Percentiles rank a stretch among this genome's conserved stretches.
Conservation (phyloP, 1,140 invertebrate genomes). For the Drosophila auraria region DNA sequence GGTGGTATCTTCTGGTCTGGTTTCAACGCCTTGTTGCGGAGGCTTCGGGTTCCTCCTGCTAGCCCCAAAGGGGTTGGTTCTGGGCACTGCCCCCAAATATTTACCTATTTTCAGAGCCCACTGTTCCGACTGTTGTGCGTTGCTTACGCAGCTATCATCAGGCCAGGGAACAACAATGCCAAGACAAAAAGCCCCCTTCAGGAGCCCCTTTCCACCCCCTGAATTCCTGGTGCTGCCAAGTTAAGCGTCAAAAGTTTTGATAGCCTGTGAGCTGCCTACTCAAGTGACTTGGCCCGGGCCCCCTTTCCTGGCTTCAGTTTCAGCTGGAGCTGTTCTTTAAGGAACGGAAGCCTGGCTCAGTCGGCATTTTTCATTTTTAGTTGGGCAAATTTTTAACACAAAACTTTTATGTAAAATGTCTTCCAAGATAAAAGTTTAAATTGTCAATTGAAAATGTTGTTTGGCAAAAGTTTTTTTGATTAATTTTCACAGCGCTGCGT, state of each 20-base stretch:
- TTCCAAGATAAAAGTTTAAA: conserved; percentile 84
- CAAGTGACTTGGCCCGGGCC: conserved; percentile 38
- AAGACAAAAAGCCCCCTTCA: conserved; percentile 48
- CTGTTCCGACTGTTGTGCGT: conserved; percentile 36
- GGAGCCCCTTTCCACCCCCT: neutral
- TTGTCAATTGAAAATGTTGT: conserved; percentile 85
- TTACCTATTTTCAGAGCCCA: conserved; percentile 35
- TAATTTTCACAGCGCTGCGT: conserved; percentile 81
- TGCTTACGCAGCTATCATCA: conserved; percentile 63
- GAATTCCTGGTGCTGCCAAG: conserved; percentile 38
- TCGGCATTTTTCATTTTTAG: conserved; percentile 79
- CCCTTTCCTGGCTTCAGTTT: neutral
- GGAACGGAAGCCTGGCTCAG: conserved; percentile 18
- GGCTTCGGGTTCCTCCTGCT: conserved; percentile 20
- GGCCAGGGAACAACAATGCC: conserved; percentile 52
- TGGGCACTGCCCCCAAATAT: conserved; percentile 18
- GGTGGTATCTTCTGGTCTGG: conserved; percentile 23
- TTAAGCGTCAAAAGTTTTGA: conserved; percentile 81
- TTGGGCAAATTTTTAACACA: conserved; percentile 77
- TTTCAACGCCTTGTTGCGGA: conserved; percentile 45
- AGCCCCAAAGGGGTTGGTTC: conserved; percentile 56
- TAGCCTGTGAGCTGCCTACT: conserved; percentile 78
- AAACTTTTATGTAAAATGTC: conserved; percentile 83
- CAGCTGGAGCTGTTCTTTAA: conserved; percentile 11
- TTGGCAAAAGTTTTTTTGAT: conserved; percentile 84